A percentile compares a stretch with the other conserved stretches of the same genome.
phyloP scores from a whole-genome alignment of 2,888 invertebrate genomes.

The Scaptomyza parva region DNA sequence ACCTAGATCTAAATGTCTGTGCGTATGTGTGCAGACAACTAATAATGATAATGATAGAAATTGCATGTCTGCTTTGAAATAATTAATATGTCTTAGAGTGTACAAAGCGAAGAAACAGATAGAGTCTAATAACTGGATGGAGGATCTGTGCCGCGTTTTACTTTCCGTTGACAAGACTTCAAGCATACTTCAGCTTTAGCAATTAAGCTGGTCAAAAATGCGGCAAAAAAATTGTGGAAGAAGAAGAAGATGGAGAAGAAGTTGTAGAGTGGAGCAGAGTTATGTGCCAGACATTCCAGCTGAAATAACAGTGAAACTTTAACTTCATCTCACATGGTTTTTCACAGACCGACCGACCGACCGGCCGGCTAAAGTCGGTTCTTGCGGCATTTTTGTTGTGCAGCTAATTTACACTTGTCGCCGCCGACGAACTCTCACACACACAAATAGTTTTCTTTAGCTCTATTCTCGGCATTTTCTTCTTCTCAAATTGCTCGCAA shows the following conservation, averaged over 20 bases:
- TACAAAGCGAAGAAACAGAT: slow-evolving; percentile 38
- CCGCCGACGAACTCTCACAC: slow-evolving; percentile 15
- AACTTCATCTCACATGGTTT: slow-evolving; percentile 10
- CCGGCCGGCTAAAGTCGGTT: slow-evolving; percentile 33
- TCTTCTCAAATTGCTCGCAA: slow-evolving; percentile 51
- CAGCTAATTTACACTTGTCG: slow-evolving; percentile 72
- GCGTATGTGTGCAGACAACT: slow-evolving; percentile 39
- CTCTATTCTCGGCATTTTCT: slow-evolving; percentile 54
- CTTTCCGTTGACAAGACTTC: slow-evolving; percentile 60
- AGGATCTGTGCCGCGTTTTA: slow-evolving; percentile 65
- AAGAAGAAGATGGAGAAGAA: slow-evolving; percentile 6
- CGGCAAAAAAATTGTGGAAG: slow-evolving; percentile 33
- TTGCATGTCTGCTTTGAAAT: slow-evolving; percentile 60
- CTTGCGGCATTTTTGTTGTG: slow-evolving; percentile 43
- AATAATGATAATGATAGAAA: slow-evolving; percentile 60
- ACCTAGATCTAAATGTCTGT: slow-evolving; percentile 18
- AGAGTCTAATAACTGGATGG: slow-evolving; percentile 5
- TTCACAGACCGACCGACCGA: slow-evolving; percentile 24
- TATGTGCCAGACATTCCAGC: slow-evolving; percentile 34
- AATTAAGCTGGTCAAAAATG: slow-evolving; percentile 65
- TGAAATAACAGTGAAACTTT: slow-evolving; percentile 62
- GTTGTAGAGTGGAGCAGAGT: slow-evolving; percentile 14
- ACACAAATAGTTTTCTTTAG: slow-evolving; percentile 50
- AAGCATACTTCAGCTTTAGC: slow-evolving; percentile 32
- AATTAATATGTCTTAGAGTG: slow-evolving; percentile 72